A percentile compares a stretch with the other conserved stretches of the same genome.
phyloP scores from a whole-genome alignment of 2,797 vertebrate species.

The Characodon lateralis region DNA sequence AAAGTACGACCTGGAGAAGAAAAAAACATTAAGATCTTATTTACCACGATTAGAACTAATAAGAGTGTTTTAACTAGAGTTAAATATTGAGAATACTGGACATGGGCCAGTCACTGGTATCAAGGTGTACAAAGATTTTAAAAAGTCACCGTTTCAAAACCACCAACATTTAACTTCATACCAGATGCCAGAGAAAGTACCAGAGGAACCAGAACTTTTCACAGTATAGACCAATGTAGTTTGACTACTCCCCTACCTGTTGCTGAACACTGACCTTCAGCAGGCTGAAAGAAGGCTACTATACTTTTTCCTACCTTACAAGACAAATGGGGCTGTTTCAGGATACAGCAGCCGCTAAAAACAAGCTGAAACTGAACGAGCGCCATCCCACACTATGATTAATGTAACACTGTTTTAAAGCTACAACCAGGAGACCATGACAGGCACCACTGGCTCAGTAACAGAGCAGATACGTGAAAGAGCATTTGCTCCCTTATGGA shows the following conservation, averaged over 20 bases:
- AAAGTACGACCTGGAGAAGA: slow-evolving; percentile 90
- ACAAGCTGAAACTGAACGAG: neutral
- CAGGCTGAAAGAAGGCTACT: neutral
- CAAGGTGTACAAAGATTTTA: neutral
- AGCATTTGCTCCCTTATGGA: neutral
- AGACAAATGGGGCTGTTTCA: neutral
- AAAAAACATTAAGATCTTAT: slow-evolving; percentile 6
- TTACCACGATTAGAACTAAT: slow-evolving; percentile 8
- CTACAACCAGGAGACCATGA: neutral
- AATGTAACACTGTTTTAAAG: neutral
- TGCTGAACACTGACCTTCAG: neutral
- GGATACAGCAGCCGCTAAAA: neutral
- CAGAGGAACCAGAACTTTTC: neutral
- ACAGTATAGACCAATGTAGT: neutral
- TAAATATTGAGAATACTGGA: neutral
- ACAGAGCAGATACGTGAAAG: neutral
- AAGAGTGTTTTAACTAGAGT: neutral
- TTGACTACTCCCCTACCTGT: neutral
- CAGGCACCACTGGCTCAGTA: neutral
- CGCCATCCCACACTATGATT: neutral
- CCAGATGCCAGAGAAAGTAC: neutral
- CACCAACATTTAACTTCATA: neutral
- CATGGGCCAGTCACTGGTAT: no score
- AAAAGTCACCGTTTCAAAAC: neutral
- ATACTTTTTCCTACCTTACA: no score